Conservation (phyloP, 2,888 invertebrate species). For the Drosophila quinaria region DNA sequence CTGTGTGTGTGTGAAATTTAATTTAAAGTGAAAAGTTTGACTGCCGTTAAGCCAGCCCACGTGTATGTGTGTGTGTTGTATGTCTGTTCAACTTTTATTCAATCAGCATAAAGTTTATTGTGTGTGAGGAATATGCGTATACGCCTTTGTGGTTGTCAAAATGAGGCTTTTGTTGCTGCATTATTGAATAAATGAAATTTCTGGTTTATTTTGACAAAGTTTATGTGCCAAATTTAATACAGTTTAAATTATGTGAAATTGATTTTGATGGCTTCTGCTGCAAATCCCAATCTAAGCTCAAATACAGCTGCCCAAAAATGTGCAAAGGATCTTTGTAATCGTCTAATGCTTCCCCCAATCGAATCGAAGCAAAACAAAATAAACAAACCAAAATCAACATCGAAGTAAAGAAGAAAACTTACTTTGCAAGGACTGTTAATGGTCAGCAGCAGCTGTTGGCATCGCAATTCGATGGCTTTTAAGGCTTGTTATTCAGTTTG, state of each 20-base stretch:
- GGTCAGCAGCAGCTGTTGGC: constrained; percentile 58
- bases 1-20: constrained; percentile 58
- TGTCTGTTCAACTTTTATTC: constrained; percentile 62
- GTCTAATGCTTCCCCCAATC: constrained; percentile 25
- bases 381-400: constrained; percentile 30
- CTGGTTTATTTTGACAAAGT: constrained; percentile 58
- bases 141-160: constrained; percentile 51
- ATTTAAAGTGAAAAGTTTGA: constrained; percentile 74
- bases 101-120: constrained; percentile 77
- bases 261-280: constrained; percentile 52
- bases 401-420: constrained; percentile 38
- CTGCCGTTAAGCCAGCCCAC: constrained; percentile 55
- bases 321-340: constrained; percentile 43
- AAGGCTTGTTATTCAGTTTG: constrained; percentile 47
- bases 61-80: constrained; percentile 2
- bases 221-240: constrained; percentile 61
- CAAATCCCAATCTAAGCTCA: constrained; percentile 34
- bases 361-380: constrained; percentile 13
- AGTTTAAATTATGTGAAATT: constrained; percentile 69
- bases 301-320: constrained; percentile 14
- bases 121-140: constrained; percentile 57
- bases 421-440: constrained; percentile 55
- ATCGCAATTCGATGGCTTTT: constrained; percentile 56
- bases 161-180: constrained; percentile 45
- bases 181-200: constrained; percentile 63